A percentile compares a stretch with the other conserved stretches of the same genome.
These are phyloP conservation scores for Brachionus sp. DNA, from an alignment of 1,140 invertebrate genomes.

Conservation along the genomic window DNA sequence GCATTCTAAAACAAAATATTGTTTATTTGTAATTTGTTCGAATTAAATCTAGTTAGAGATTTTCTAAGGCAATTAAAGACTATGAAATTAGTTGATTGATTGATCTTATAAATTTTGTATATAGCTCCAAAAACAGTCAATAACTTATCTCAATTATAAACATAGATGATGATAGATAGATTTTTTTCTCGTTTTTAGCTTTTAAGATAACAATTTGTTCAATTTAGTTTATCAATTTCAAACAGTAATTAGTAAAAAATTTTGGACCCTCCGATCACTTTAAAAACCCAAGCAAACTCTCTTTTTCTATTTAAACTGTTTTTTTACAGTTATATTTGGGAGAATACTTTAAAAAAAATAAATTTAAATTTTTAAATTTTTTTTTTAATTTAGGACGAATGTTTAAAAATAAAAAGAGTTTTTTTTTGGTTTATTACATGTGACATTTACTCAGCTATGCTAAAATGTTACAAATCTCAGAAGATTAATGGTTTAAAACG, in stretches of 20 bases:
- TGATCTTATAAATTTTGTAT: constrained; percentile 33
- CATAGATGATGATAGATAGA: constrained; percentile 41
- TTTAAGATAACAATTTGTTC: not conserved
- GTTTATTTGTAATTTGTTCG: constrained; percentile 41
- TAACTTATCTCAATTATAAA: constrained; percentile 23
- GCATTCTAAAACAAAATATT: constrained; percentile 11
- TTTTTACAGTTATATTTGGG: too few species aligned
- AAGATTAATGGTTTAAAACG: not conserved
- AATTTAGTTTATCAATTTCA: not conserved
- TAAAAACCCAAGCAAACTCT: not conserved
- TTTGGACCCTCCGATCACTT: not conserved
- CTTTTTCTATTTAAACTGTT: not conserved
- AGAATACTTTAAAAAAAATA: too few species aligned
- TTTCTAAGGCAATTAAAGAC: constrained; percentile 43
- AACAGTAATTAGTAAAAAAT: constrained; percentile 2
- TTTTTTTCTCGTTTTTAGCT: constrained; percentile 1
- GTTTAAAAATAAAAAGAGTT: too few species aligned
- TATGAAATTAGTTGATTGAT: constrained; percentile 44
- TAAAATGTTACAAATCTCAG: not conserved
- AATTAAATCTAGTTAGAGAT: constrained; percentile 23
- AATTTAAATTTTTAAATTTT: not conserved
- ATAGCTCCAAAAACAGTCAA: constrained; percentile 27
- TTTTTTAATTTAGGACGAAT: not conserved
- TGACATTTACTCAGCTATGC: not conserved
- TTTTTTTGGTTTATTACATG: not conserved